Percentiles rank a stretch among this genome's conserved stretches.
phyloP scores from a whole-genome alignment of 2,797 vertebrate genomes.

The Iguana delicatissima region DNA sequence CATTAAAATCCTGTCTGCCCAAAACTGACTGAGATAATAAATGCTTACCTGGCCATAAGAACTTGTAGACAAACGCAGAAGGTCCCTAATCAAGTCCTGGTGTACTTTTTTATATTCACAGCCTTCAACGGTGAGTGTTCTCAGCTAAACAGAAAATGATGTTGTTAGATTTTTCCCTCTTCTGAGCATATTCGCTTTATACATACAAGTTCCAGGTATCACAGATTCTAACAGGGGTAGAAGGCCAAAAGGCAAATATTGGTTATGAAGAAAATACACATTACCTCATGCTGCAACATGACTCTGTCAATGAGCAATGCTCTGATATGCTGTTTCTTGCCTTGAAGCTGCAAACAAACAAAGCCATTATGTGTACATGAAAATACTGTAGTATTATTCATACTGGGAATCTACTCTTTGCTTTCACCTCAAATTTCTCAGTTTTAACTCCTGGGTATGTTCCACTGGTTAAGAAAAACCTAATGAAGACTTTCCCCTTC shows the following conservation, averaged over 20 bases:
- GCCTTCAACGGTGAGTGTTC: conserved; percentile 94
- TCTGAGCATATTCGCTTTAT: conserved; percentile 11
- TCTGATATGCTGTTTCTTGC: conserved; percentile 96
- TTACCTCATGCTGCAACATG: conserved; percentile 98
- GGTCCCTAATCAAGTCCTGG: conserved; percentile 92
- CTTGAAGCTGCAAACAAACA: conserved; percentile 87
- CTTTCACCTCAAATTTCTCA: not conserved
- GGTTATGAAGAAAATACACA: conserved; percentile 38
- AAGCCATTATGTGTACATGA: not conserved
- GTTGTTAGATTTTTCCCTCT: conserved; percentile 27
- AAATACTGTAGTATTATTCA: not conserved
- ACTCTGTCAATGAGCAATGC: conserved; percentile 96
- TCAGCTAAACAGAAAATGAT: conserved; percentile 80
- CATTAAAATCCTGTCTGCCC: not conserved
- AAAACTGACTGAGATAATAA: not conserved
- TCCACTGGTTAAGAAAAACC: not conserved
- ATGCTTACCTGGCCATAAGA: conserved; percentile 93
- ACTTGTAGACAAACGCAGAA: conserved; percentile 94
- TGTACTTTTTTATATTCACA: conserved; percentile 93
- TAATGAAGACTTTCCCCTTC: not conserved
- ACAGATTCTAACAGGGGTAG: not conserved
- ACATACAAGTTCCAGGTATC: not conserved
- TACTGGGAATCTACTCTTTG: not conserved
- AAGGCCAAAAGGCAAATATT: not conserved
- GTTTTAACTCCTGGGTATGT: not conserved